Evolutionary conservation across 2,888 invertebrate species (phyloP).

Genomic region (Lobophora halterata): DNA sequence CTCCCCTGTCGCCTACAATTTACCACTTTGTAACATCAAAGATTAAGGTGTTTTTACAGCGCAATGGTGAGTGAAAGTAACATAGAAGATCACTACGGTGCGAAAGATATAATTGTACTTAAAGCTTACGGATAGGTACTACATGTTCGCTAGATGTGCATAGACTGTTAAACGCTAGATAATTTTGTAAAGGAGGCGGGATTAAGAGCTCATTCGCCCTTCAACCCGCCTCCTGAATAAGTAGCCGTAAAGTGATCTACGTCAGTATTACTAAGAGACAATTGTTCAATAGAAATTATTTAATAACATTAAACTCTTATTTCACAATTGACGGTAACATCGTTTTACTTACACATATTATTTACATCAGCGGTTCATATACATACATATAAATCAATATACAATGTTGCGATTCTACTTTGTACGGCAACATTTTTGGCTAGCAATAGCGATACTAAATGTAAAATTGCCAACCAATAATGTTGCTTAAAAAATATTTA

Average conservation of each 20-base stretch:
- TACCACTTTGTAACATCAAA: too few relatives aligned
- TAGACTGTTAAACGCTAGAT: slow-evolving; percentile 14
- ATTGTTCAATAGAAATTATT: slow-evolving; percentile 77
- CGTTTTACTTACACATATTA: slow-evolving; percentile 80
- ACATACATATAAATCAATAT: slow-evolving; percentile 50
- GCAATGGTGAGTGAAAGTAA: too few relatives aligned
- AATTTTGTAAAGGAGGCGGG: slow-evolving; percentile 15
- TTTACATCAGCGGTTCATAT: slow-evolving; percentile 74
- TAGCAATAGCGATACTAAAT: slow-evolving; percentile 1
- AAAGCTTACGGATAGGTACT: too few relatives aligned
- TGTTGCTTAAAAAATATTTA: slow-evolving; percentile 10
- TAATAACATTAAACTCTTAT: slow-evolving; percentile 81
- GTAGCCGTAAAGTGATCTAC: slow-evolving; percentile 61
- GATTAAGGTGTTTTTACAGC: too few relatives aligned
- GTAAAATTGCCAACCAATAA: slow-evolving; percentile 14
- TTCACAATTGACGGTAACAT: slow-evolving; percentile 81
- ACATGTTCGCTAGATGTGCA: slow-evolving; percentile 5
- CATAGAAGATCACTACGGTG: too few relatives aligned
- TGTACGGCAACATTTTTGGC: slow-evolving; percentile 13
- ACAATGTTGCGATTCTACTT: slow-evolving; percentile 19
- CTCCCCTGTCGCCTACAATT: too few relatives aligned
- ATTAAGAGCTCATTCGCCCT: slow-evolving; percentile 1
- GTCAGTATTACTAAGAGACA: slow-evolving; percentile 77
- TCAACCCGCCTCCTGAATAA: slow-evolving; percentile 16
- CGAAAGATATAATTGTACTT: too few relatives aligned